Conservation (phyloP, 2,113 vertebrate genomes). For the Notothenia rossii region DNA sequence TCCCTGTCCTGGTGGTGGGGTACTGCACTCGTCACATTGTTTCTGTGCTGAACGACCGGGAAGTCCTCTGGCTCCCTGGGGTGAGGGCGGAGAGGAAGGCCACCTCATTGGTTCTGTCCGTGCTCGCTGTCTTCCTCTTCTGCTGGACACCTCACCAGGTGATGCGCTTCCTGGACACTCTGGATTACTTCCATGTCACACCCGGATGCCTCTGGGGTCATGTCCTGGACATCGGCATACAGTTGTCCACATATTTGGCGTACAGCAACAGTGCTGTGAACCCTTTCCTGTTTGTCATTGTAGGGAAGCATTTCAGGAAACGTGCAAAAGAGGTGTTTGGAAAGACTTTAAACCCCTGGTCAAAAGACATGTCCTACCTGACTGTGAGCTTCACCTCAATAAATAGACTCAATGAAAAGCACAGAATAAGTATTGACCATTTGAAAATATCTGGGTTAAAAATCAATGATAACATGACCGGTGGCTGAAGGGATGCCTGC, state of each 20-base stretch:
- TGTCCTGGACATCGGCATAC: slow-evolving; percentile 76
- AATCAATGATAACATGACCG: not conserved
- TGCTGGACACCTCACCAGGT: slow-evolving; percentile 92
- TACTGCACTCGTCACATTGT: slow-evolving; percentile 76
- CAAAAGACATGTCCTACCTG: slow-evolving; percentile 43
- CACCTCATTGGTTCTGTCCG: slow-evolving; percentile 84
- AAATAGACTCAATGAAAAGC: slow-evolving; percentile 48
- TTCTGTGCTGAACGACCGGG: slow-evolving; percentile 68
- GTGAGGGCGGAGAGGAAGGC: slow-evolving; percentile 85
- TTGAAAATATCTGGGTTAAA: not conserved
- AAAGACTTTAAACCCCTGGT: slow-evolving; percentile 25
- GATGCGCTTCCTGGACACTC: slow-evolving; percentile 83
- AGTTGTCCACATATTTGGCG: slow-evolving; percentile 82
- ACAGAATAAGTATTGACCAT: slow-evolving; percentile 36
- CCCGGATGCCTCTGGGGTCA: slow-evolving; percentile 64
- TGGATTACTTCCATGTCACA: slow-evolving; percentile 64
- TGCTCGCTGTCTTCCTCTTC: slow-evolving; percentile 86
- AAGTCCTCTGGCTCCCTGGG: slow-evolving; percentile 59
- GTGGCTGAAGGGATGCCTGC: not conserved
- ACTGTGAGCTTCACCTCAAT: slow-evolving; percentile 46
- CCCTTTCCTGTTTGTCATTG: slow-evolving; percentile 88
- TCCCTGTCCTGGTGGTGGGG: slow-evolving; percentile 67
- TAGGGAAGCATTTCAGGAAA: slow-evolving; percentile 90
- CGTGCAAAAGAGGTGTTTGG: slow-evolving; percentile 83
- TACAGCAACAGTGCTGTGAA: slow-evolving; percentile 92